Conservation (phyloP, 2,113 vertebrate species). For the Cyprinus carpio region DNA sequence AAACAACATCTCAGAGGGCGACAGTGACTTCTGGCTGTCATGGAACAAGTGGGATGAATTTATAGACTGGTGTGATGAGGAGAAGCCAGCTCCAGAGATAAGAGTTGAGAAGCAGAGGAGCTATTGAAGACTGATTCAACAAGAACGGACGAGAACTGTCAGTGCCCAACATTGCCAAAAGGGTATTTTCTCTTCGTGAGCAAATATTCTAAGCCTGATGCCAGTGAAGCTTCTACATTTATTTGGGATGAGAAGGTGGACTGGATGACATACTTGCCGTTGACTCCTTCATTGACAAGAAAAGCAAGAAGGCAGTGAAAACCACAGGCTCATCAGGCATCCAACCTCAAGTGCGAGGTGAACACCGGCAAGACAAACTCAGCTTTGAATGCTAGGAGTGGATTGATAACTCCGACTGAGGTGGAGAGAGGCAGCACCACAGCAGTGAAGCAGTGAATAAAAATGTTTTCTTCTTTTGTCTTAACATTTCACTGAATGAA, state of each 20-base stretch:
- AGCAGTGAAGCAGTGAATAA: too few species aligned
- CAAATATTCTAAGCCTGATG: background rate
- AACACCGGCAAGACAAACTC: too few species aligned
- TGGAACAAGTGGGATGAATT: background rate
- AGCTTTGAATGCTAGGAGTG: too few species aligned
- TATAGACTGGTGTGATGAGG: background rate
- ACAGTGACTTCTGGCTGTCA: background rate
- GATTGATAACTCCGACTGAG: too few species aligned
- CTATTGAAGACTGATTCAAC: background rate
- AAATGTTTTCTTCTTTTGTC: too few species aligned
- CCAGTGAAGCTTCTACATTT: background rate
- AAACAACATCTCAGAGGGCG: background rate
- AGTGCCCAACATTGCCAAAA: background rate
- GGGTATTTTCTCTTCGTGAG: background rate
- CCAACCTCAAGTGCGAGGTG: too few species aligned
- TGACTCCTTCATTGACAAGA: background rate
- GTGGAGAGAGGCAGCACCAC: too few species aligned
- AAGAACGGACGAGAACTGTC: background rate
- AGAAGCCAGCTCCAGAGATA: background rate
- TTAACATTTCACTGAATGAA: too few species aligned
- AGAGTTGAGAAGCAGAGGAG: background rate
- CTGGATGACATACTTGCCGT: background rate
- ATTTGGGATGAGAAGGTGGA: background rate
- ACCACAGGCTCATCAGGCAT: background rate
- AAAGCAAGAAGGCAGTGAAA: background rate